Evolutionary conservation across 2,888 invertebrate species (phyloP).

Genomic region (Sphaerophoria taeniata): DNA sequence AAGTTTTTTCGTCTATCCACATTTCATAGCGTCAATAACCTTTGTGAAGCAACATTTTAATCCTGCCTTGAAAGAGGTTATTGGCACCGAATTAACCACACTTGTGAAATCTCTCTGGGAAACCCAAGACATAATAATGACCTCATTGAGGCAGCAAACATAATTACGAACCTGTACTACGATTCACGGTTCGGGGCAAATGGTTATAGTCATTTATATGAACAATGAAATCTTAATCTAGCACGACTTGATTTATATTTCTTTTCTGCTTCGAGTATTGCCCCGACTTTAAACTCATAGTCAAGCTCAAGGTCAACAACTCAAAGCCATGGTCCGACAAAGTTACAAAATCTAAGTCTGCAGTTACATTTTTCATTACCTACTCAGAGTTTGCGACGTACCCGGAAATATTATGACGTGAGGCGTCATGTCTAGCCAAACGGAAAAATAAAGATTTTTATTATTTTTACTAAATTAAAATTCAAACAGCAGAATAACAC

Average conservation of each 20-base stretch:
- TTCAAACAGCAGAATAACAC: conserved; percentile 46
- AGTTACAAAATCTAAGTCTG: not conserved
- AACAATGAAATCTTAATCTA: conserved; percentile 2
- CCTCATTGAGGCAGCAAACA: not conserved
- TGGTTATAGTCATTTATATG: not conserved
- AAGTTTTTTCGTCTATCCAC: not conserved
- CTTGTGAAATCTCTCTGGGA: not conserved
- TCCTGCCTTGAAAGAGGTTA: conserved; percentile 19
- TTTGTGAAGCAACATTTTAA: not conserved
- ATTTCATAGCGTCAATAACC: conserved; percentile 17
- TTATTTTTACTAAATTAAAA: conserved; percentile 25
- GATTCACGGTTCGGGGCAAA: not conserved
- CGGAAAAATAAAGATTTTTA: conserved; percentile 26
- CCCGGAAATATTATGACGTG: conserved; percentile 46
- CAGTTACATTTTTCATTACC: conserved; percentile 21
- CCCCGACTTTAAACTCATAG: conserved; percentile 16
- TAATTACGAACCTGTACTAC: not conserved
- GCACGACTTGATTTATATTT: not conserved
- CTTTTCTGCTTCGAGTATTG: not conserved
- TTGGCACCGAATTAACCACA: conserved; percentile 16
- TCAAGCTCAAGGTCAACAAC: conserved; percentile 67
- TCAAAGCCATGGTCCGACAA: conserved; percentile 25
- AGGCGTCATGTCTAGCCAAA: conserved; percentile 47
- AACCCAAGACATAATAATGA: not conserved
- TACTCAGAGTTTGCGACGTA: conserved; percentile 4